Base-by-base conservation (phyloP, 2,888 invertebrate genomes). In the Macrophya alboannulata region DNA sequence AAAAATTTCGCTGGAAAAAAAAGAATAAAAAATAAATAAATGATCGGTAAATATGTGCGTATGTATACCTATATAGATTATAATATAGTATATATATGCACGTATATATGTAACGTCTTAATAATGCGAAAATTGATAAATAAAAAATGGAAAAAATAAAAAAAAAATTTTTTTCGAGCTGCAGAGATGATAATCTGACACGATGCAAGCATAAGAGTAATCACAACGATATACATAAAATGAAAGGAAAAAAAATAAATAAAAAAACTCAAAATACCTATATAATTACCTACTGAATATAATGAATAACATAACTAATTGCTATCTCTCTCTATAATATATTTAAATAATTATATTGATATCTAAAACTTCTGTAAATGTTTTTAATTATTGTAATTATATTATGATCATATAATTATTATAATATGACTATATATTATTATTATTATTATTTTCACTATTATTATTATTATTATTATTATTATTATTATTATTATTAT, bases 381-480 rank as follows among this genome's bases (percentile, higher is more conserved):
- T 92, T 93, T 93, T 93, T 92, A 89, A 92, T 93, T 93, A 91
- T 92, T 93, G 89, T 90, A 91, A 92, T 92, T 62, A 62, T 90
- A 93, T 92, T 91, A 62, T 79, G 48, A 76, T 65, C 91, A 91
- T 93, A 92, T 92, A 90, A 91, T 92, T 92, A 91, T 92, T 92
- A 90, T 92, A 92, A 92, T 91, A 79, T 79, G 2, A 55, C 59
- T 15, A 71, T 71, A 37, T 55, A 31, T 79, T n/a, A 79, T 79
- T 59, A 55, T 37, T 79, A 79, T 79, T 25, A 55, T 79, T 79
- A 79, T 79, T 25, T 31, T 79, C 59, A 79, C n/a, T 8, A 77
- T 74, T 48, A 79, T 79, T 59, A 79, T 79, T 40, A 37, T 79
- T n/a, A 71, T 40, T 71, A 51, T 79, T 40, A 37, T 79, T 55